Percentiles rank a stretch among this genome's conserved stretches.
These are phyloP conservation scores for Poecile atricapillus DNA, from an alignment of 2,113 vertebrate species.

Conservation along the genomic window DNA sequence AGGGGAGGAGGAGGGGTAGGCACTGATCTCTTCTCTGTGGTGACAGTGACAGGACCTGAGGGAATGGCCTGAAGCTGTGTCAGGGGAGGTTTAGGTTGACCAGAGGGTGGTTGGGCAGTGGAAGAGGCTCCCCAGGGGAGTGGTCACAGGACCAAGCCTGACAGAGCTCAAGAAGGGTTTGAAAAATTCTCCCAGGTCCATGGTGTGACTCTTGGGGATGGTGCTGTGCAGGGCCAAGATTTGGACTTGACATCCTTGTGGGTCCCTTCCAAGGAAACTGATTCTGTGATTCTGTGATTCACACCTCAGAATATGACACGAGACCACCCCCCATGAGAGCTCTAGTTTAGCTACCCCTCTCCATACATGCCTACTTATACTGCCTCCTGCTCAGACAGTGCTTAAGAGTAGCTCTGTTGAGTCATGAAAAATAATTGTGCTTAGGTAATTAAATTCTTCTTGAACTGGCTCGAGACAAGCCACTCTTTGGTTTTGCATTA, in stretches of 20 bases:
- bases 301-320: accelerated
- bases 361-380: not conserved
- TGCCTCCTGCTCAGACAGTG: not conserved
- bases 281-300: not conserved
- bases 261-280: not conserved
- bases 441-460: not conserved
- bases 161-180: not conserved
- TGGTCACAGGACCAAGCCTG: not conserved
- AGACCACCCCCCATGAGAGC: not conserved
- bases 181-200: not conserved
- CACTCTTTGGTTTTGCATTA: not conserved
- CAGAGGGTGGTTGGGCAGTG: accelerated
- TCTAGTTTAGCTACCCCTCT: not conserved
- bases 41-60: accelerated
- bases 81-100: not conserved
- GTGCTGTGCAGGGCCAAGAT: accelerated
- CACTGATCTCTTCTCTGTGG: not conserved
- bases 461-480: not conserved
- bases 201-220: not conserved
- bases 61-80: not conserved
- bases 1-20: not conserved
- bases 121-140: not conserved
- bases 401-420: not conserved
- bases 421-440: not conserved
- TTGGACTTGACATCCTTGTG: accelerated